Conservation (phyloP, 1,140 invertebrate species). For the Ostrea edulis region DNA sequence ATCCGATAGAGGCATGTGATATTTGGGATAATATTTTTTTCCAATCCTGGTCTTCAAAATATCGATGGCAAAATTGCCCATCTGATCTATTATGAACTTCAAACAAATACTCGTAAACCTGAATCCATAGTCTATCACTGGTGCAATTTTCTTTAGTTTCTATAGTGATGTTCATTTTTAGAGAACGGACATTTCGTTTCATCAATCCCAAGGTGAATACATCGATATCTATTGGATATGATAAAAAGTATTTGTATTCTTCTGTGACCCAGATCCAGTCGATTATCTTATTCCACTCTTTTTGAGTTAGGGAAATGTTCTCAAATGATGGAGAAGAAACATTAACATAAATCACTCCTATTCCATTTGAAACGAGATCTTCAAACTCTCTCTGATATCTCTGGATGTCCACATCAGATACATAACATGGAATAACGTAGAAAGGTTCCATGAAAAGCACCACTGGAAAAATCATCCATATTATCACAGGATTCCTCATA, state of each 20-base stretch:
- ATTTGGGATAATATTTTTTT: background rate
- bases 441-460: too few relatives aligned
- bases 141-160: background rate
- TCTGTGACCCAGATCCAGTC: background rate
- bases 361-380: background rate
- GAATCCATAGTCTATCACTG: background rate
- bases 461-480: too few relatives aligned
- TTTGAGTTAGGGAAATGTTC: background rate
- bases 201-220: background rate
- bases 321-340: background rate
- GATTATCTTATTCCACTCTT: background rate
- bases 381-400: background rate
- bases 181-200: background rate
- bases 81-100: background rate
- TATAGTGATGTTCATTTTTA: background rate
- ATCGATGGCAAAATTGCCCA: background rate
- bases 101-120: background rate
- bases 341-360: background rate
- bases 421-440: background rate
- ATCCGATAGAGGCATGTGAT: background rate
- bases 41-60: constrained; percentile 1
- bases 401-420: background rate
- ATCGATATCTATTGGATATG: background rate
- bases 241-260: background rate
- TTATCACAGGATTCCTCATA: too few relatives aligned